A percentile compares a stretch with the other conserved stretches of the same genome.
phyloP scores from a whole-genome alignment of 2,113 vertebrate species.

The human (Homo sapiens) region GRCh38 chr15:65511001-65511500 shows the following conservation, averaged over 20 bases:
- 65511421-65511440: background rate
- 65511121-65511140: background rate
- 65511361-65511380: background rate
- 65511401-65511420: background rate
- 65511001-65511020: background rate
- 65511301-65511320: too few species aligned
- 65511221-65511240: background rate
- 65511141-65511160: background rate
- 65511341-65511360: too few species aligned
- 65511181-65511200: background rate
- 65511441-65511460: background rate
- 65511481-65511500: too few species aligned
- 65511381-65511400: slow-evolving; percentile 6
- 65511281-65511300: too few species aligned
- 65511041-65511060: background rate
- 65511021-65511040: background rate
- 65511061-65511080: slow-evolving; percentile 3
- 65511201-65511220: background rate
- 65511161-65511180: background rate
- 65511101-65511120: background rate
- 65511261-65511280: too few species aligned
- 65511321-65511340: too few species aligned
- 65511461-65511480: too few species aligned
- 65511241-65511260: background rate
- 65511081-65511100: background rate